Base-by-base conservation (phyloP, 2,888 invertebrate species). In the Caenorhabditis drosophilae region DNA sequence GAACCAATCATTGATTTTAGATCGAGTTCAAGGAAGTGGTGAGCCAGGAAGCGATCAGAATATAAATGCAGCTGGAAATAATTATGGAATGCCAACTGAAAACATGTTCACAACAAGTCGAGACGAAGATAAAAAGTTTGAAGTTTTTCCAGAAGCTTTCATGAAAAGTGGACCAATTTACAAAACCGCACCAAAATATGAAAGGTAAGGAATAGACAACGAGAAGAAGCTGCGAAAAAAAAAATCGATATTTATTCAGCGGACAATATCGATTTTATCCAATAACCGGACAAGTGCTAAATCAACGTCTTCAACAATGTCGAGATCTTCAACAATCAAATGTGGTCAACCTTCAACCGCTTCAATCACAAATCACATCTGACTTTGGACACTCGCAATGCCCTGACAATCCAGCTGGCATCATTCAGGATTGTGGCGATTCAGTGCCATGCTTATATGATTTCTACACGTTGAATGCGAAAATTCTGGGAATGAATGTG, bases 81-180 rank as follows among this genome's bases (percentile, higher is more conserved):
- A 55, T 23, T 49, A 48, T 16, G 64, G 58, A 15, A 73, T 81
- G 56, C 81, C 81, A 16, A 76, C 73, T 25, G 81, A 81, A 38
- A 81, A 81, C 57, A 82, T 81, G 81, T 81, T 81, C 61, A 69
- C 75, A 11, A 80, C 80, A 2, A 70, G 70, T 18, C 56, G 64
- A 26, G 80, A 81, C 34, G 79, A 76, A 34, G 81, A 81, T 61
- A 81, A 78, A 59, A 76, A 80, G 47, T 81, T 81, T 55, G 81
- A 81, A 50, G 73, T 72, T 4, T 81, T 81, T 71, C 81, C 81
- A 0, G 81, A 81, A 51, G 79, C 78, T 1, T 54, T 70, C 11
- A 81, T 82, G 81, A 77, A 76, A 44, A 73, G 74, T 51, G 72
- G 70, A 18, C 80, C 80, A 9, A 81, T 81, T 45, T 81, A 75